These are phyloP conservation scores for Colaptes auratus DNA, from an alignment of 2,113 vertebrate species.

Conservation along the genomic window DNA sequence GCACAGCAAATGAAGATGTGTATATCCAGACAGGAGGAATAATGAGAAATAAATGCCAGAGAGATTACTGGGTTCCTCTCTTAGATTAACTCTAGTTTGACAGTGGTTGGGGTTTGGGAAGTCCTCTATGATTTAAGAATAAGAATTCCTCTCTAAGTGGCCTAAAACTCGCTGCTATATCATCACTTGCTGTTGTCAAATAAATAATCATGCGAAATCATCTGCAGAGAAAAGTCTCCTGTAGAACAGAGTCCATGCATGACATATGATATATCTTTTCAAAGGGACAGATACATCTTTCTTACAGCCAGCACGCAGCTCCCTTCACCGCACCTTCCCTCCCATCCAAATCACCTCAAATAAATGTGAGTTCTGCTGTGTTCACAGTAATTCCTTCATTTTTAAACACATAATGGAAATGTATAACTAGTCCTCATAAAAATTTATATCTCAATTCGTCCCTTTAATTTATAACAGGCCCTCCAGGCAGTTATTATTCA, in stretches of 20 bases:
- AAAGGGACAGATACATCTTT: slow-evolving; percentile 84
- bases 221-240: slow-evolving; percentile 63
- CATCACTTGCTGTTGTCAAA: slow-evolving; percentile 73
- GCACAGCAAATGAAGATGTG: neutral
- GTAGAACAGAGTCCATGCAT: slow-evolving; percentile 75
- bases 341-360: slow-evolving; percentile 79
- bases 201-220: slow-evolving; percentile 77
- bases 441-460: slow-evolving; percentile 94
- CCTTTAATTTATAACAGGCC: slow-evolving; percentile 95
- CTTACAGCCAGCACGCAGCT: slow-evolving; percentile 65
- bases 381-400: slow-evolving; percentile 91
- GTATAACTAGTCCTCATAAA: slow-evolving; percentile 95
- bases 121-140: slow-evolving; percentile 57
- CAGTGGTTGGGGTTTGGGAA: slow-evolving; percentile 32
- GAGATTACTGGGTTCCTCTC: slow-evolving; percentile 8
- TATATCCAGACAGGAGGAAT: neutral
- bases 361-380: slow-evolving; percentile 77
- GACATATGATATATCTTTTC: slow-evolving; percentile 82
- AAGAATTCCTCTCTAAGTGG: slow-evolving; percentile 66
- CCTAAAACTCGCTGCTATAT: slow-evolving; percentile 65
- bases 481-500: slow-evolving; percentile 97
- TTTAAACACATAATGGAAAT: slow-evolving; percentile 96
- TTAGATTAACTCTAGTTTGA: slow-evolving; percentile 46
- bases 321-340: slow-evolving; percentile 61
- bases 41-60: slow-evolving; percentile 26